A percentile compares a stretch with the other conserved stretches of the same genome.
Conservation (phyloP, 2,888 invertebrate species). For the Leptopilina syphax region DNA sequence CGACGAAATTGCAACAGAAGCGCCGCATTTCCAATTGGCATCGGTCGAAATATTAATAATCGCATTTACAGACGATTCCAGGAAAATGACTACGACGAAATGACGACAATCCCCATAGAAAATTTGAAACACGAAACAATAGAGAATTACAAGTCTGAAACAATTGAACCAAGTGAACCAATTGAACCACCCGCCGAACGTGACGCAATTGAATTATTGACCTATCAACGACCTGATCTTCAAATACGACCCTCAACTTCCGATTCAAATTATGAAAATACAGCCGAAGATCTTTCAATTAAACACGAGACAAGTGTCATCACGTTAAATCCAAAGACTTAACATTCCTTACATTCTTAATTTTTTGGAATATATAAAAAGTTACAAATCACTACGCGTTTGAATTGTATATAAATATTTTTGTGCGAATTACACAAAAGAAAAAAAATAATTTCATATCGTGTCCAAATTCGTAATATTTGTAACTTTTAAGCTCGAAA, state of each 20-base stretch:
- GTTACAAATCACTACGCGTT: no score
- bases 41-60: slow-evolving; percentile 77
- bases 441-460: no score
- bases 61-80: slow-evolving; percentile 77
- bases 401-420: no score
- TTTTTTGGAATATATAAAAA: not conserved
- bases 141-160: no score
- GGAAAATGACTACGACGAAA: not conserved
- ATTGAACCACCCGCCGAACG: not conserved
- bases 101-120: not conserved
- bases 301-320: not conserved
- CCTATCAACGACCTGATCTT: not conserved
- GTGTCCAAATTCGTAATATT: no score
- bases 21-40: slow-evolving; percentile 84
- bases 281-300: slow-evolving; percentile 17
- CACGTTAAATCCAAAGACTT: not conserved
- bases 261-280: not conserved
- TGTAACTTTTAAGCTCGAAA: no score
- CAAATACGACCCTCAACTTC: not conserved
- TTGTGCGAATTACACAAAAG: no score
- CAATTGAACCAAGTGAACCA: not conserved
- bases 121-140: not conserved
- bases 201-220: not conserved
- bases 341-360: not conserved
- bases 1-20: slow-evolving; percentile 79